Evolutionary conservation across 2,888 invertebrate genomes (phyloP).

Genomic region (Maniola hyperantus): DNA sequence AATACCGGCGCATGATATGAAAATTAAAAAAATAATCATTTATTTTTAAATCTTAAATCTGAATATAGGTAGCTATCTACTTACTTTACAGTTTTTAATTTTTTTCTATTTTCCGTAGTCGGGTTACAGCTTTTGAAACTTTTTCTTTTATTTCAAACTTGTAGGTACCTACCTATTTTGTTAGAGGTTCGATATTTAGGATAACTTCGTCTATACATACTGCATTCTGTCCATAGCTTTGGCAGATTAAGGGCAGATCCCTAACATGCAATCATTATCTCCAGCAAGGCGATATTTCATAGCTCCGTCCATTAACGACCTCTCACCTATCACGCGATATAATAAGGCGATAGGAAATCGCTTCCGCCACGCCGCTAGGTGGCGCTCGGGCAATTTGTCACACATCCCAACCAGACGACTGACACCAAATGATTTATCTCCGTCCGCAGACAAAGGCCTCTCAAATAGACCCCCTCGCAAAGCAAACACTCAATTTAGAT

Average conservation of each 20-base stretch:
- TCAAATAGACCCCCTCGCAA: conserved; percentile 72
- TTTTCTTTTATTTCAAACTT: too few species aligned
- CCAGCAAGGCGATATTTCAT: conserved; percentile 34
- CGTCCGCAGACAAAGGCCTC: conserved; percentile 68
- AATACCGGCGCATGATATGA: background rate
- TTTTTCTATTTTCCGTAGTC: too few species aligned
- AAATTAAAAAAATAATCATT: background rate
- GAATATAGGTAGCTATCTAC: too few species aligned
- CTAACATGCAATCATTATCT: background rate
- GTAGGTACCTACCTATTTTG: background rate
- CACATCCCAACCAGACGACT: conserved; percentile 64
- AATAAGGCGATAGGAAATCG: conserved; percentile 35
- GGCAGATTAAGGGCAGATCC: too few species aligned
- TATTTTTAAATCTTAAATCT: background rate
- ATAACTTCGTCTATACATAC: too few species aligned
- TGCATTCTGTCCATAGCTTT: background rate
- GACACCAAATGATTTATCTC: conserved; percentile 77
- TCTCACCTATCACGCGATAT: conserved; percentile 34
- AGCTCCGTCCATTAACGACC: conserved; percentile 31
- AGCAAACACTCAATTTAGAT: conserved; percentile 72
- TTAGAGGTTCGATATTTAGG: too few species aligned
- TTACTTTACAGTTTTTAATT: too few species aligned
- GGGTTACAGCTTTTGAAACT: too few species aligned
- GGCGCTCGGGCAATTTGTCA: conserved; percentile 75
- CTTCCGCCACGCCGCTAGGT: conserved; percentile 55